Evolutionary conservation across 2,888 invertebrate genomes (phyloP), one percentile per base, ranked within the genome.

Genomic region (Cephus pygmeus): DNA sequence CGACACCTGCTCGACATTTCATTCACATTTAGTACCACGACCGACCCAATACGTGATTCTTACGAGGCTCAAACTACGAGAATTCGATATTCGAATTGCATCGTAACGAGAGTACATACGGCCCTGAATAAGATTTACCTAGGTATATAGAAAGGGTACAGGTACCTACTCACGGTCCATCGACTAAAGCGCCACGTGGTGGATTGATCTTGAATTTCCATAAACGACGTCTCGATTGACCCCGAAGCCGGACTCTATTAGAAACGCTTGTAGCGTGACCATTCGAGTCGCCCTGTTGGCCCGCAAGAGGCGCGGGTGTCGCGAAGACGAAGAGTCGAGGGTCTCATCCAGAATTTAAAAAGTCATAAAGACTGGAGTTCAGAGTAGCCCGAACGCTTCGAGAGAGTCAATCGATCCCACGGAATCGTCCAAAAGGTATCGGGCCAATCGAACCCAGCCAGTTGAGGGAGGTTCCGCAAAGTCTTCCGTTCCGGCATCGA

Each of bases 161-260:
- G 36, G 23, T 23, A 56, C 56, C 56, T 6, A 9, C 56, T 56
- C 1, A 56, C 56, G 56, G 23, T 56, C 23, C 2, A 23, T 56
- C 23, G 56, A 56, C 56, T 56, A 56, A 23, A 0, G 56, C 1
- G 23, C 23, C 23, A 56, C 56, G 23, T 23, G 23, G 23, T 33
- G 71, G 33, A 71, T 33, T 30, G 71, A 71, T 71, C 71, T 11
- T 15, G 56, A 12, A 71, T 71, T 71, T 30, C 71, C 71, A 31
- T 71, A 30, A 71, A 31, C 71, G 71, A 71, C 71, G 71, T 31
- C 31, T 12, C 71, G 71, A 71, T 71, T 71, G 31, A 71, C 31
- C 71, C 71, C 12, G 33, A 4, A 11, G 31, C 71, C 12, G 31
- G 71, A 6, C 71, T 71, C 30, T 71, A 31, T 71, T 31, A 31